These are phyloP conservation scores for Pionites leucogaster DNA, from an alignment of 2,113 vertebrate genomes.

Conservation along the genomic window DNA sequence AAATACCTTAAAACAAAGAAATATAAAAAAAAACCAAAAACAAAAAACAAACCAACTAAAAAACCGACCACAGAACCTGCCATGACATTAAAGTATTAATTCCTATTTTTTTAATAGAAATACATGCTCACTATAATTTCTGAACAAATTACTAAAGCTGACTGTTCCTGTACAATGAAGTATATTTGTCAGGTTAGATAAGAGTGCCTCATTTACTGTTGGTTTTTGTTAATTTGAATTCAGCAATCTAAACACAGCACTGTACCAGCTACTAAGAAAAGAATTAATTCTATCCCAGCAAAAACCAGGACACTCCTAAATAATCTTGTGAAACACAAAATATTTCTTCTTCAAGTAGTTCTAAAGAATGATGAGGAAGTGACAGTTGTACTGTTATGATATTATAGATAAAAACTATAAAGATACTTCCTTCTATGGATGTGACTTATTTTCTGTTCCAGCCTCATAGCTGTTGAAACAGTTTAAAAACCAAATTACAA, in stretches of 20 bases:
- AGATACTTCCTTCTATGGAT: background rate
- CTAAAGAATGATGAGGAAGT: background rate
- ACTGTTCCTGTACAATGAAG: background rate
- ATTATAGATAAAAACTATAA: background rate
- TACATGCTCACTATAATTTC: accelerated
- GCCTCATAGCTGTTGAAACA: background rate
- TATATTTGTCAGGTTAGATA: background rate
- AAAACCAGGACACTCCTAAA: background rate
- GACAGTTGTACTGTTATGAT: background rate
- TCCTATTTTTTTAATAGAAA: background rate
- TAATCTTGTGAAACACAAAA: background rate
- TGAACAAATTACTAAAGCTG: background rate
- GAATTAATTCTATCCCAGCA: background rate
- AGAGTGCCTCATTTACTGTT: background rate
- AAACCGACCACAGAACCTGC: background rate
- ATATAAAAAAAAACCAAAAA: background rate
- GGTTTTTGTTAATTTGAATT: background rate
- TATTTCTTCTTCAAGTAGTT: background rate
- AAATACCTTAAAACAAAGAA: background rate
- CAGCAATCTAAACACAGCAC: background rate
- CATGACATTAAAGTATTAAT: background rate
- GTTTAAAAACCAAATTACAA: background rate
- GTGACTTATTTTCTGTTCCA: background rate
- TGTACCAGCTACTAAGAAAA: background rate
- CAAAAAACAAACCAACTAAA: too few species aligned